Evolutionary conservation across 1,140 invertebrate species (phyloP).

Genomic region (Subanguina moxae): DNA sequence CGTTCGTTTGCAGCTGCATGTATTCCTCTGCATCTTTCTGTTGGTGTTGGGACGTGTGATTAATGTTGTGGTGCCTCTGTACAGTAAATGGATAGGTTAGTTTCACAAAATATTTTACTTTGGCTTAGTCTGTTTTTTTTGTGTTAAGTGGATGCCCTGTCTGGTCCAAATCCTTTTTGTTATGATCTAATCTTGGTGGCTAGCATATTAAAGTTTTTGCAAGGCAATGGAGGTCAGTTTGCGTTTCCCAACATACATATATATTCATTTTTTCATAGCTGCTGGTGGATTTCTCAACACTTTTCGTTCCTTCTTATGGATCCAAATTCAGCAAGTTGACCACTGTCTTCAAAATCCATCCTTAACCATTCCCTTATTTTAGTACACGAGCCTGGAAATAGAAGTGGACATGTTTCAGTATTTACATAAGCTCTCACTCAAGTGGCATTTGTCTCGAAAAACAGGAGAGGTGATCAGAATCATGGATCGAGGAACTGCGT

Average conservation of each 20-base stretch:
- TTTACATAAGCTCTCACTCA: conserved; percentile 60
- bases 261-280: conserved; percentile 13
- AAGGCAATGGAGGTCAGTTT: conserved; percentile 66
- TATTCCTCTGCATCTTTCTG: conserved; percentile 76
- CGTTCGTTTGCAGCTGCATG: conserved; percentile 72
- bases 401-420: conserved; percentile 47
- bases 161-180: conserved; percentile 64
- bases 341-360: too few species aligned
- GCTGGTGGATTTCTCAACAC: conserved; percentile 78
- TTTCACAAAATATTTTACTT: conserved; percentile 28
- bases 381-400: conserved; percentile 80
- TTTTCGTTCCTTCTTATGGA: conserved; percentile 84
- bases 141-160: conserved; percentile 46
- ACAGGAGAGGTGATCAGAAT: conserved; percentile 88
- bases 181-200: conserved; percentile 85
- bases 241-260: neutral
- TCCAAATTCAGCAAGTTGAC: conserved; percentile 79
- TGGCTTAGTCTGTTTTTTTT: neutral
- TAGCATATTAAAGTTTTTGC: conserved; percentile 80
- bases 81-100: conserved; percentile 77
- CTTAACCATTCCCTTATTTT: too few species aligned
- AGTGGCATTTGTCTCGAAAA: conserved; percentile 85
- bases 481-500: conserved; percentile 90
- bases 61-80: conserved; percentile 87
- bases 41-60: conserved; percentile 76